Percentiles rank a stretch among this genome's conserved stretches.
phyloP scores from a whole-genome alignment of 1,140 invertebrate species.

The Plectrocnemia conspersa region DNA sequence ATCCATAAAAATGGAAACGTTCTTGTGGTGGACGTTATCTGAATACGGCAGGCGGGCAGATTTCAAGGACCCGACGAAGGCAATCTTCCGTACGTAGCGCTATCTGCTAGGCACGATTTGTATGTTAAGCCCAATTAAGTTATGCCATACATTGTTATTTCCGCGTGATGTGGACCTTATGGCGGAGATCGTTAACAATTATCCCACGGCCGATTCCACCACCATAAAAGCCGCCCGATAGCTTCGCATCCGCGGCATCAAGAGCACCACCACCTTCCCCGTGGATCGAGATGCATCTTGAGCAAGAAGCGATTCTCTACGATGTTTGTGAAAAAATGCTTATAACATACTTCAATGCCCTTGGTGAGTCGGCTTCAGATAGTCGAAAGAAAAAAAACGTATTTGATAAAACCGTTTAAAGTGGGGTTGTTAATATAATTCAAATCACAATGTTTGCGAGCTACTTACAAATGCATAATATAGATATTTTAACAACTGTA shows the following conservation, averaged over 20 bases:
- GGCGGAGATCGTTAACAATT: slow-evolving; percentile 22
- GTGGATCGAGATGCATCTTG: not conserved
- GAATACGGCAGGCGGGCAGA: not conserved
- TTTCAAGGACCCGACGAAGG: too few species aligned
- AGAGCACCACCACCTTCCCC: not conserved
- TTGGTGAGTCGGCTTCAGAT: too few species aligned
- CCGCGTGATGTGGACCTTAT: slow-evolving; percentile 27
- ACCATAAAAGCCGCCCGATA: slow-evolving; percentile 17
- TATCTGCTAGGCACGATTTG: slow-evolving; percentile 24
- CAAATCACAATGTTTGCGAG: too few species aligned
- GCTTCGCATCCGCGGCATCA: slow-evolving; percentile 11
- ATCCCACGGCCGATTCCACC: slow-evolving; percentile 18
- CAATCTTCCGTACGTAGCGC: too few species aligned
- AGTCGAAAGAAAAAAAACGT: too few species aligned
- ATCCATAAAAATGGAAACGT: not conserved
- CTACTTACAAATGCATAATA: too few species aligned
- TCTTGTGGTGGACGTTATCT: not conserved
- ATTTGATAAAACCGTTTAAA: too few species aligned
- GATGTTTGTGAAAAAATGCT: too few species aligned
- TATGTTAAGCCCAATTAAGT: slow-evolving; percentile 33
- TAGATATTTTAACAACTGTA: too few species aligned
- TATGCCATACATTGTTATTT: slow-evolving; percentile 32
- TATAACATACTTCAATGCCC: too few species aligned
- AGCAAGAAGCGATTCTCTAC: not conserved
- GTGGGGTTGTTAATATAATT: too few species aligned